Evolutionary conservation across 2,113 vertebrate species (phyloP), one percentile per base, ranked within the genome.

Genomic region (Crypturellus undulatus): DNA sequence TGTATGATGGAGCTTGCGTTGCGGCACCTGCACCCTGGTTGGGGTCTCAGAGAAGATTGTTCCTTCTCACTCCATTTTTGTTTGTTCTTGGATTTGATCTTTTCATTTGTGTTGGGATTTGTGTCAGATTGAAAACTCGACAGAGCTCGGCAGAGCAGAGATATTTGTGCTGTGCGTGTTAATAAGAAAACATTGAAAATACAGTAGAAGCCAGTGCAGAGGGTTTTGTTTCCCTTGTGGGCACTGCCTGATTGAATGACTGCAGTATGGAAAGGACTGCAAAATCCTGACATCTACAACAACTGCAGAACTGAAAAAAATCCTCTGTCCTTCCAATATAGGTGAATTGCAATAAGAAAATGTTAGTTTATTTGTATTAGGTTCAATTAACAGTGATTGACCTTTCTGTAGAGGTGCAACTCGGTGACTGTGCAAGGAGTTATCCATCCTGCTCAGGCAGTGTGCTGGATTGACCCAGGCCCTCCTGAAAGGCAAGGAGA

Each of bases 81-180:
- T 52, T 93, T 77, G 17, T 54, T 89, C n/a, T 86, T 11, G 2
- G 32, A 20, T 45, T 82, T 65, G 15, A 38, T 54, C 64, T 80
- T 89, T 16, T 65, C 0, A 0, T 45, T 89, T 71, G 45, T 81
- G 12, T 17, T 38, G 43, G 32, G 26, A 38, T 60, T 75, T 62
- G 22, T 30, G n/a, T 85, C 64, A 7, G 7, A 4, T 52, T 64
- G 70, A 77, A 72, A 87, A 43, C 58, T 69, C 62, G 32, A 28
- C 32, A 58, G 45, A 80, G 59, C 43, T 72, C 65, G 28, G 28
- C 32, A 59, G 40, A 80, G 56, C 43, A 77, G 28, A 85, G 19
- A 63, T 0, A 0, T 75, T 73, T 0, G 0, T 75, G 30, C 10
- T 58, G 4, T 42, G n/a, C 43, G 6, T 80, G 18, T 73, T 65